Evolutionary conservation across 2,113 vertebrate genomes (phyloP).

Genomic region (Probosciger aterrimus): DNA sequence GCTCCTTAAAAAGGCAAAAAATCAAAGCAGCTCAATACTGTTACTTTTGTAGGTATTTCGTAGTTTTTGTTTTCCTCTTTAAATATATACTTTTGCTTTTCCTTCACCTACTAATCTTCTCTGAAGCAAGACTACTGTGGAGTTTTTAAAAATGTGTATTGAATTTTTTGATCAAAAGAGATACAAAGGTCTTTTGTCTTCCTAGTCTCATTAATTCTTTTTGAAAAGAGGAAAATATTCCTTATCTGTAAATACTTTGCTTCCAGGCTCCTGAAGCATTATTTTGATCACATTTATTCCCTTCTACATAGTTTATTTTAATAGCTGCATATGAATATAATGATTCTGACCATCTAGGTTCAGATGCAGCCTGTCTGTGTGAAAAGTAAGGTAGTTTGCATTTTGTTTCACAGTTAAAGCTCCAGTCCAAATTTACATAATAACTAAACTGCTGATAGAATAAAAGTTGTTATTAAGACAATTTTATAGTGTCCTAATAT

Average conservation of each 20-base stretch:
- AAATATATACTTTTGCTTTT: background rate
- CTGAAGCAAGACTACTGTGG: background rate
- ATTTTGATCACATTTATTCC: background rate
- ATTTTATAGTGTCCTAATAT: background rate
- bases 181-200: background rate
- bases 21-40: background rate
- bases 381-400: background rate
- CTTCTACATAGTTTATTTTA: background rate
- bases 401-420: background rate
- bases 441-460: background rate
- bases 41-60: background rate
- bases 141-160: background rate
- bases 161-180: background rate
- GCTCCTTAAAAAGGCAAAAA: background rate
- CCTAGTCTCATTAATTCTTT: background rate
- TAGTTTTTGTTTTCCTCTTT: background rate
- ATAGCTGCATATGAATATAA: background rate
- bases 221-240: background rate
- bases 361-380: background rate
- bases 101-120: background rate
- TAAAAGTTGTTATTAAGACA: background rate
- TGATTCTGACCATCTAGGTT: background rate
- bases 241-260: background rate
- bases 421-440: background rate
- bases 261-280: background rate